Percentiles rank a stretch among this genome's conserved stretches.
phyloP scores from a whole-genome alignment of 2,888 invertebrate species.

The Clepsis dumicolana region DNA sequence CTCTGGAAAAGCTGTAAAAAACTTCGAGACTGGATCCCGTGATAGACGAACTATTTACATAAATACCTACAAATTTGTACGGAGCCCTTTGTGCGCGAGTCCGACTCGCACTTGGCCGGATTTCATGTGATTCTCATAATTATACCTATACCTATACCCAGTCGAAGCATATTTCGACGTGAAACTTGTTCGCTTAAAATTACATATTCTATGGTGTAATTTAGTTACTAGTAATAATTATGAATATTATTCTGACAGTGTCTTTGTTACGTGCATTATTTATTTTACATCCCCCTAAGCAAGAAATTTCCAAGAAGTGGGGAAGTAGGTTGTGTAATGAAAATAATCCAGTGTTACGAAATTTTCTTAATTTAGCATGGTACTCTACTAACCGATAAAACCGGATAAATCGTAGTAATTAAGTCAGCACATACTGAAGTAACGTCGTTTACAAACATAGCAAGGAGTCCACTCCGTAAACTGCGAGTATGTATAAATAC shows the following conservation, averaged over 20 bases:
- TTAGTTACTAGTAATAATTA: too few species aligned
- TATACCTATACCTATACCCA: too few species aligned
- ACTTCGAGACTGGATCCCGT: too few species aligned
- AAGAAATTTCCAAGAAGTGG: not conserved
- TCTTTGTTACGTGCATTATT: not conserved
- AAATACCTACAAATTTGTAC: too few species aligned
- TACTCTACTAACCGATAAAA: not conserved
- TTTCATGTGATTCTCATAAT: too few species aligned
- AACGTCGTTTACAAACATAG: conserved; percentile 11
- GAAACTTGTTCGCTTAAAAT: not conserved
- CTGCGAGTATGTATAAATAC: conserved; percentile 13
- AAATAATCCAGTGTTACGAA: not conserved
- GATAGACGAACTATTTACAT: too few species aligned
- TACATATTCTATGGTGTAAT: not conserved
- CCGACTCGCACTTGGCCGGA: too few species aligned
- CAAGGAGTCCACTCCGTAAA: conserved; percentile 10
- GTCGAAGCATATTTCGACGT: not conserved
- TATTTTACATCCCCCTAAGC: not conserved
- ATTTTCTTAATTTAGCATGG: conserved; percentile 17
- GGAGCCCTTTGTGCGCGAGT: too few species aligned
- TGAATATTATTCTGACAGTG: too few species aligned
- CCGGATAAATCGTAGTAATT: conserved; percentile 18
- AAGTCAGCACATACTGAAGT: conserved; percentile 25
- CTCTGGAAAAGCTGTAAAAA: too few species aligned
- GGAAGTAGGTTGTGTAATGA: not conserved